Conservation (phyloP, 2,113 vertebrate species). For the Nanorana parkeri region DNA sequence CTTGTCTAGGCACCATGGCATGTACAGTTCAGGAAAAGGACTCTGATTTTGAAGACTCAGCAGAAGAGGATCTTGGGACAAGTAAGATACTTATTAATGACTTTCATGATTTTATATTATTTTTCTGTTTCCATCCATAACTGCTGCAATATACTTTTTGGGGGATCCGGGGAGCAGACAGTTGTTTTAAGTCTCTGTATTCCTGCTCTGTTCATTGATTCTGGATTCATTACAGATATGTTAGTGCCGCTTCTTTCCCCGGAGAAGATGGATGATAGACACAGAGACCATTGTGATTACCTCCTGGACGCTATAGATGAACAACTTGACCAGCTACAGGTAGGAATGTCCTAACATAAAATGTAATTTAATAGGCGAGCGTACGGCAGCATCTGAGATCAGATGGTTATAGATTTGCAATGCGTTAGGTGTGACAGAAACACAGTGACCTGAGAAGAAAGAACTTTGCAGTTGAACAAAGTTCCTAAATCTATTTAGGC, state of each 20-base stretch:
- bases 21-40: neutral
- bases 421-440: too few species aligned
- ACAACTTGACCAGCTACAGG: constrained; percentile 46
- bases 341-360: neutral
- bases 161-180: too few species aligned
- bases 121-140: too few species aligned
- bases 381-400: too few species aligned
- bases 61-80: constrained; percentile 20
- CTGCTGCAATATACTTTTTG: too few species aligned
- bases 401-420: too few species aligned
- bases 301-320: constrained; percentile 44
- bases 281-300: constrained; percentile 46
- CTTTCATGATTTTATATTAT: neutral
- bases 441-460: too few species aligned
- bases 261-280: constrained; percentile 18
- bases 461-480: too few species aligned
- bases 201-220: neutral
- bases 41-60: constrained; percentile 29
- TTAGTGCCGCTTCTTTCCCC: neutral
- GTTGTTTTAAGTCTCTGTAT: neutral
- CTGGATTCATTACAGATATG: neutral
- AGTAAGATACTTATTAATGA: constrained; percentile 9
- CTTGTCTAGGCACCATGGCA: constrained; percentile 16
- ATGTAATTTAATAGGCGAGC: too few species aligned
- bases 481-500: too few species aligned